A percentile compares a stretch with the other conserved stretches of the same genome.
phyloP scores from a whole-genome alignment of 2,113 vertebrate species.

The Rhabdornis inornatus region DNA sequence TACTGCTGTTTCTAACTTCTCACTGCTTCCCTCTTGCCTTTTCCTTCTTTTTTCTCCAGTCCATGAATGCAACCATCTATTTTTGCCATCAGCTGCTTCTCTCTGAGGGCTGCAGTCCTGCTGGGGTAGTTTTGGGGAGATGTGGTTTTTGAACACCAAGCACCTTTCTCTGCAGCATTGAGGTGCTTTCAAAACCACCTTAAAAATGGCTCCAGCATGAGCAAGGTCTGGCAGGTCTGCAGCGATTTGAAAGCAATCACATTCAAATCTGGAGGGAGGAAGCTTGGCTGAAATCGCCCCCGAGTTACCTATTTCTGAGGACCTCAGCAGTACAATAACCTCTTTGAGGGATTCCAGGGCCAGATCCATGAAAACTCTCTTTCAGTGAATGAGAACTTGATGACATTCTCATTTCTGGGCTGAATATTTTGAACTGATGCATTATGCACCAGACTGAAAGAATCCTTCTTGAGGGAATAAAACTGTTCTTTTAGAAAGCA shows the following conservation, averaged over 20 bases:
- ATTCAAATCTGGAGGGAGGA: slow-evolving; percentile 46
- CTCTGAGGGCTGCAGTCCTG: not conserved
- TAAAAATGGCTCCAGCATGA: slow-evolving; percentile 3
- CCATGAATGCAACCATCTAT: rapidly evolving
- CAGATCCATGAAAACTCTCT: slow-evolving; percentile 65
- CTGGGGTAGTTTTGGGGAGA: not conserved
- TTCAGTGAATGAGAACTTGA: slow-evolving; percentile 60
- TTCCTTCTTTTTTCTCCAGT: not conserved
- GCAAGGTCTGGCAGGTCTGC: slow-evolving; percentile 53
- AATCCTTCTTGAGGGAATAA: slow-evolving; percentile 54
- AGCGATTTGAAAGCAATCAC: slow-evolving; percentile 27
- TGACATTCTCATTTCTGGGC: slow-evolving; percentile 64
- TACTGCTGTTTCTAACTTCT: not conserved
- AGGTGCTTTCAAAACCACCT: slow-evolving; percentile 30
- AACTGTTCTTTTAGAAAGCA: slow-evolving; percentile 44
- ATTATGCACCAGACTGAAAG: slow-evolving; percentile 52
- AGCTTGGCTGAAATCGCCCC: slow-evolving; percentile 58
- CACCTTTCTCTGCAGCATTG: not conserved
- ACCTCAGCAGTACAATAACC: slow-evolving; percentile 58
- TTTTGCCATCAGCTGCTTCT: not conserved
- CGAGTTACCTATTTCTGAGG: slow-evolving; percentile 65
- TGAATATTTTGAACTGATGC: slow-evolving; percentile 52
- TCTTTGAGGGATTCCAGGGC: slow-evolving; percentile 63
- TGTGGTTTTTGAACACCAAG: not conserved
- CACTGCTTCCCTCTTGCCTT: not conserved